Conservation (phyloP, 2,888 invertebrate genomes). For the Amiota mariae region DNA sequence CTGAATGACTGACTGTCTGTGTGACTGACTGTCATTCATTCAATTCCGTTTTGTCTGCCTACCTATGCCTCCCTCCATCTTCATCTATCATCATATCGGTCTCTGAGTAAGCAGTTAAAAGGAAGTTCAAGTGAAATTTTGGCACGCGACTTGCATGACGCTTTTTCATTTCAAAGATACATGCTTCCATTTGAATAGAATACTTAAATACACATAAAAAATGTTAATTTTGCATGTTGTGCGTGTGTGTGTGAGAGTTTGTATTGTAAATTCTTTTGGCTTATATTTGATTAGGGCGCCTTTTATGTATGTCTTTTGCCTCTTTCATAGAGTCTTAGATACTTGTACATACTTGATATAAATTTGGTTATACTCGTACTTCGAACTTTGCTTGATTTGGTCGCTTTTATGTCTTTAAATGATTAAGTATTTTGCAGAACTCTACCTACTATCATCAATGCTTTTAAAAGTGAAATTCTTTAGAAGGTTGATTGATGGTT, state of each 20-base stretch:
- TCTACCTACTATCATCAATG: not conserved
- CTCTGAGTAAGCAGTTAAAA: not conserved
- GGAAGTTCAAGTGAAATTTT: slow-evolving; percentile 25
- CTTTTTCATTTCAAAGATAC: not conserved
- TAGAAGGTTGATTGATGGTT: not conserved
- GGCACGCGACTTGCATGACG: slow-evolving; percentile 9
- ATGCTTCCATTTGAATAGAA: not conserved
- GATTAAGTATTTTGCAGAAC: no score
- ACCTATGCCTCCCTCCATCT: not conserved
- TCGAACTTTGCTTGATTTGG: not conserved
- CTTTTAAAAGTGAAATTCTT: not conserved
- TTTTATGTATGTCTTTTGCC: not conserved
- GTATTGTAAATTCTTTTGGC: slow-evolving; percentile 1
- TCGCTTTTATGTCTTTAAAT: not conserved
- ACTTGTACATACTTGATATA: no score
- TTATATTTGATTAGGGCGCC: slow-evolving; percentile 21
- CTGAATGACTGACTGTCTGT: no score
- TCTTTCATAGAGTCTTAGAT: no score
- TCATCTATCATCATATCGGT: not conserved
- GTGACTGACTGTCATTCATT: no score
- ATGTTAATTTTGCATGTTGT: not conserved
- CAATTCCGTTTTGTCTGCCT: no score
- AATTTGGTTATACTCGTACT: not conserved
- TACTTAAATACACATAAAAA: not conserved
- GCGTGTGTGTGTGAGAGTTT: not conserved